Evolutionary conservation across 2,888 invertebrate species (phyloP).

Genomic region (Gerosis bhagava): DNA sequence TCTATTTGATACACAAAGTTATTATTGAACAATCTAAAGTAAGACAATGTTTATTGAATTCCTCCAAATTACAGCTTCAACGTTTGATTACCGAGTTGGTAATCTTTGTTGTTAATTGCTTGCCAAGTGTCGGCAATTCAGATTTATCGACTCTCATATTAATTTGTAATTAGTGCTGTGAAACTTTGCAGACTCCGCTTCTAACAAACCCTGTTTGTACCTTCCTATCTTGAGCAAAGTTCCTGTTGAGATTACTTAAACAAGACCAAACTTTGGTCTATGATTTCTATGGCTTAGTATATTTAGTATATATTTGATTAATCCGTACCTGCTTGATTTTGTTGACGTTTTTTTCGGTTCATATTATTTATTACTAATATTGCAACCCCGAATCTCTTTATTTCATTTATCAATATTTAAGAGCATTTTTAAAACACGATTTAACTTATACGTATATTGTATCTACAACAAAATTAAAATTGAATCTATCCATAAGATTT

Average conservation of each 20-base stretch:
- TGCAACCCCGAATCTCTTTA: too few species aligned
- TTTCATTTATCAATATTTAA: too few species aligned
- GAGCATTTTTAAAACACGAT: too few species aligned
- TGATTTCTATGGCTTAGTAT: too few species aligned
- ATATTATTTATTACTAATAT: too few species aligned
- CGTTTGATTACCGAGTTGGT: too few species aligned
- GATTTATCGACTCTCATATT: slow-evolving; percentile 7
- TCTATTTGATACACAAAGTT: slow-evolving; percentile 11
- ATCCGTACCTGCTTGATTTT: too few species aligned
- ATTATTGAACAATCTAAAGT: slow-evolving; percentile 9
- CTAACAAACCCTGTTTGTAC: slow-evolving; percentile 5
- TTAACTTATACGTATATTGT: too few species aligned
- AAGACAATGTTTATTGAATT: slow-evolving; percentile 7
- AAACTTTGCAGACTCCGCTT: slow-evolving; percentile 7
- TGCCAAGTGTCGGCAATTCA: not conserved
- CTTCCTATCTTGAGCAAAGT: slow-evolving; percentile 7
- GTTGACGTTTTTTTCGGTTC: too few species aligned
- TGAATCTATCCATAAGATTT: too few species aligned
- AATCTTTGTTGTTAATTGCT: slow-evolving; percentile 5
- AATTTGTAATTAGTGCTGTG: slow-evolving; percentile 8
- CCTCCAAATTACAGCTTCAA: slow-evolving; percentile 4
- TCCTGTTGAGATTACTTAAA: slow-evolving; percentile 6
- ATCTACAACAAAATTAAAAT: too few species aligned
- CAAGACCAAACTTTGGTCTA: slow-evolving; percentile 4
- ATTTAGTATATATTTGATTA: too few species aligned